Conservation (phyloP, 2,888 invertebrate species). For the Barypeithes pellucidus region DNA sequence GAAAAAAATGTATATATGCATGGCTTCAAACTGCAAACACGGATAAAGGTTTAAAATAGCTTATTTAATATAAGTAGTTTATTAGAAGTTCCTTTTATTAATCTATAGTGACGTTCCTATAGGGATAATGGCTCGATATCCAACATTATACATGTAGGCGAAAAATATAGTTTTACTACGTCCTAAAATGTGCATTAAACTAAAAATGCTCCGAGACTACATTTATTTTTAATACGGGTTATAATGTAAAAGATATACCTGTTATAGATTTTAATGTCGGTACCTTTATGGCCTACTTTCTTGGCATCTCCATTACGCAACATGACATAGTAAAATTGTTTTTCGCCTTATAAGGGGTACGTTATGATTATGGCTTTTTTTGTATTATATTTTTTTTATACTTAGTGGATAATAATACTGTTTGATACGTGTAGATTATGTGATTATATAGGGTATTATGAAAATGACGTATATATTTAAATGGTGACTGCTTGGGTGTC, state of each 20-base stretch:
- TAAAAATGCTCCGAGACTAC: background rate
- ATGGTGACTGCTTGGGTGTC: too few species aligned
- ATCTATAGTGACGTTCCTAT: background rate
- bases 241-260: constrained; percentile 6
- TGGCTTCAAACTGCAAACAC: too few species aligned
- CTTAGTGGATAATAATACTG: constrained; percentile 1
- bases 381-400: background rate
- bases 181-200: background rate
- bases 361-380: background rate
- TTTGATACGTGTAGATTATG: too few species aligned
- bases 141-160: background rate
- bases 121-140: background rate
- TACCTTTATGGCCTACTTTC: background rate
- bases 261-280: constrained; percentile 6
- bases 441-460: too few species aligned
- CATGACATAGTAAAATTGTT: background rate
- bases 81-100: background rate
- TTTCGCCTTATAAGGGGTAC: background rate
- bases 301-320: constrained; percentile 2
- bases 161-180: constrained; percentile 4
- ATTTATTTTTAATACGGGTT: constrained; percentile 13
- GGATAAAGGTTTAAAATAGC: too few species aligned
- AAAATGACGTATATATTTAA: too few species aligned
- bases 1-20: too few species aligned
- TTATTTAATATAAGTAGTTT: too few species aligned